A percentile compares a stretch with the other conserved stretches of the same genome.
Conservation (phyloP, 2,888 invertebrate genomes). For the Euzetes globulus region DNA sequence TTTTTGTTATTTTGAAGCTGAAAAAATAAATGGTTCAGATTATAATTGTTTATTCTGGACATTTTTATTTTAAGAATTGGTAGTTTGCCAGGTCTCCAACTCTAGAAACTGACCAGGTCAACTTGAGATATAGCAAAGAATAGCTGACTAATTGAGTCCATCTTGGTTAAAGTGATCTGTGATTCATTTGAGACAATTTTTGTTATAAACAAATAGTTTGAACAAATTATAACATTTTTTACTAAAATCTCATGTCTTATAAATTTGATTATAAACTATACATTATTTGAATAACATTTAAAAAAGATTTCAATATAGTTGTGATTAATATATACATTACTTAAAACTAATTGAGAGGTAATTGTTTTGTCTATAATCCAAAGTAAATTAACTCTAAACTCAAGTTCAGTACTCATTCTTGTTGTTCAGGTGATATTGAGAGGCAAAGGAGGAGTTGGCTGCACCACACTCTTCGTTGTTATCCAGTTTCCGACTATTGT, state of each 20-base stretch:
- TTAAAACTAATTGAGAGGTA: not conserved
- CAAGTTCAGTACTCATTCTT: not conserved
- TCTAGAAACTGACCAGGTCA: too few relatives aligned
- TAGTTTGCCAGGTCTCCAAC: too few relatives aligned
- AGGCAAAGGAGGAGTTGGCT: not conserved
- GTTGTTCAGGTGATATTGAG: not conserved
- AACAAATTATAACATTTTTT: too few relatives aligned
- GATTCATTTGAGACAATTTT: too few relatives aligned
- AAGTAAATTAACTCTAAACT: not conserved
- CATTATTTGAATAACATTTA: not conserved
- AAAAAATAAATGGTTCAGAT: too few relatives aligned
- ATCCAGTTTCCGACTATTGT: not conserved
- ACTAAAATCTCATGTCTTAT: not conserved
- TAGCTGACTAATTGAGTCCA: too few relatives aligned
- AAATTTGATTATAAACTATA: conserved; percentile 1
- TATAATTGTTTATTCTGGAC: too few relatives aligned
- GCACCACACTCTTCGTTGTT: not conserved
- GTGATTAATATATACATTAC: not conserved
- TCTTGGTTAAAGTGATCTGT: too few relatives aligned
- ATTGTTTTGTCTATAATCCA: not conserved
- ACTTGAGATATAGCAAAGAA: too few relatives aligned
- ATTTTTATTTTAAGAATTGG: too few relatives aligned
- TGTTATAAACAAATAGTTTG: too few relatives aligned
- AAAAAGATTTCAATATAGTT: not conserved
- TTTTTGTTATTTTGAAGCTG: too few relatives aligned